Evolutionary conservation across 1,140 invertebrate genomes (phyloP).

Genomic region (Pseudoatta argentina): DNA sequence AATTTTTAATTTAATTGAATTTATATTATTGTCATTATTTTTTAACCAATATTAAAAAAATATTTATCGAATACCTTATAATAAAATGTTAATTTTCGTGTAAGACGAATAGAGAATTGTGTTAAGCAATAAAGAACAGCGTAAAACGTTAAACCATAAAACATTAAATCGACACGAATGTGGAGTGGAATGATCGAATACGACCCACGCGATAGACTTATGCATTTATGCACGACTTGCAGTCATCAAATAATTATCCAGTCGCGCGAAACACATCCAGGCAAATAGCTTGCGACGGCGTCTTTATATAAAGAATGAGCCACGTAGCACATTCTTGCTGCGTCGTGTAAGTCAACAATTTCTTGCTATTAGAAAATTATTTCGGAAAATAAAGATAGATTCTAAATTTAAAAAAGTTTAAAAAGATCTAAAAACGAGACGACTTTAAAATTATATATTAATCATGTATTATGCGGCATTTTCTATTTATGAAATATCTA

Average conservation of each 20-base stretch:
- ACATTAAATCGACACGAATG: slow-evolving; percentile 3
- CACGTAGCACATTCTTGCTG: slow-evolving; percentile 35
- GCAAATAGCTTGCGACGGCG: slow-evolving; percentile 11
- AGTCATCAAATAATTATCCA: slow-evolving; percentile 34
- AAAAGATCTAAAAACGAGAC: neutral
- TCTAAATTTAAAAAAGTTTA: neutral
- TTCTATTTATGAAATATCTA: neutral
- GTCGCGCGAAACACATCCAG: slow-evolving; percentile 21
- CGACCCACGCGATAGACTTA: slow-evolving; percentile 64
- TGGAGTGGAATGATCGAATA: slow-evolving; percentile 50
- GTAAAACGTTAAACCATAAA: neutral
- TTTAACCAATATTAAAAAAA: neutral
- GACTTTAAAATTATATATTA: neutral
- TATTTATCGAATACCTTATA: neutral
- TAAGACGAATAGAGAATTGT: neutral
- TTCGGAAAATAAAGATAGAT: neutral
- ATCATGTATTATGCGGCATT: neutral
- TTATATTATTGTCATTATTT: too few relatives aligned
- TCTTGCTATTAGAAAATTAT: slow-evolving; percentile 1
- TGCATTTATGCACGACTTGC: slow-evolving; percentile 50
- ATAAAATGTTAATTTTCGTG: neutral
- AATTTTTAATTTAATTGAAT: too few relatives aligned
- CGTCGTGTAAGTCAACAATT: neutral
- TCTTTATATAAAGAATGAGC: slow-evolving; percentile 30
- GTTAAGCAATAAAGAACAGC: neutral